Evolutionary conservation across 2,888 invertebrate genomes (phyloP).

Genomic region (Euproctis similis): DNA sequence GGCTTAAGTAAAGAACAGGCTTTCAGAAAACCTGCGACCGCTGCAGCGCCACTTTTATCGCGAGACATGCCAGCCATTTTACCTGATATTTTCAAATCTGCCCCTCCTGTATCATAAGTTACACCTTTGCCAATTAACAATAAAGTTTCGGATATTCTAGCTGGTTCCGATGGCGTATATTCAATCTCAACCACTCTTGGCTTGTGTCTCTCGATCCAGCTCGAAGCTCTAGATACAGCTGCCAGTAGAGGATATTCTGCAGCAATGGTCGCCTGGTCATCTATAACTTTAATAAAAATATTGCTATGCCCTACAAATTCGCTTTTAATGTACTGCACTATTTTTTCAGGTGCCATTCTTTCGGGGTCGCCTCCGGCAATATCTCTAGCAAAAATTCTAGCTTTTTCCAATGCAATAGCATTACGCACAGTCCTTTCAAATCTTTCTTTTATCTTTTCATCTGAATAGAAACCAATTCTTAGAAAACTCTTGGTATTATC

Average conservation of each 20-base stretch:
- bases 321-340: slow-evolving; percentile 84
- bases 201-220: slow-evolving; percentile 77
- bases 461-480: slow-evolving; percentile 78
- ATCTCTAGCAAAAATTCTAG: slow-evolving; percentile 72
- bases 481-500: slow-evolving; percentile 76
- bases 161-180: slow-evolving; percentile 75
- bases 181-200: slow-evolving; percentile 79
- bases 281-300: slow-evolving; percentile 79
- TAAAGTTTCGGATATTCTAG: slow-evolving; percentile 79
- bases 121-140: slow-evolving; percentile 93
- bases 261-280: slow-evolving; percentile 74
- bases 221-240: slow-evolving; percentile 85
- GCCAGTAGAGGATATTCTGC: slow-evolving; percentile 87
- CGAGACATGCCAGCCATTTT: slow-evolving; percentile 90
- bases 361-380: slow-evolving; percentile 89
- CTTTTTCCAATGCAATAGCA: slow-evolving; percentile 79
- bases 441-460: slow-evolving; percentile 67
- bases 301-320: slow-evolving; percentile 76
- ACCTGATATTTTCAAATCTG: slow-evolving; percentile 81
- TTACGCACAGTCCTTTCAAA: slow-evolving; percentile 76
- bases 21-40: slow-evolving; percentile 92
- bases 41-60: slow-evolving; percentile 94
- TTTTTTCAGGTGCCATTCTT: slow-evolving; percentile 87
- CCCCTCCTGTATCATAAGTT: slow-evolving; percentile 87
- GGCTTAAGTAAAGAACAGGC: slow-evolving; percentile 82